Conservation (phyloP, 2,888 invertebrate genomes). For the Orthosia cruda region DNA sequence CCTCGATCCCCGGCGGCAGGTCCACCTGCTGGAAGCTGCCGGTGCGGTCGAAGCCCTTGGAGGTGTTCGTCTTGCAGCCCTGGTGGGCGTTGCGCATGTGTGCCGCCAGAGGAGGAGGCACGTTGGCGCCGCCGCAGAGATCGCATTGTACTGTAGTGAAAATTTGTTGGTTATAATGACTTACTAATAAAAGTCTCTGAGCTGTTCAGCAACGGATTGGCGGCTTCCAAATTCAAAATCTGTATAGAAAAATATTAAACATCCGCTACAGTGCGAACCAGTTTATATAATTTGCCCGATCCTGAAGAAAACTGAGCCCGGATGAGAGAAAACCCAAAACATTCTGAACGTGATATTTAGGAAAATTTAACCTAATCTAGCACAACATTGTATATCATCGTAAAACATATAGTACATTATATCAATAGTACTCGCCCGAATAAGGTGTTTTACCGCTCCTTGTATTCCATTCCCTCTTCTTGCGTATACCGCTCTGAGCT, state of each 20-base stretch:
- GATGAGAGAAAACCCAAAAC: no score
- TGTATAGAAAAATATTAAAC: no score
- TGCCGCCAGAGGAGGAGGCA: slow-evolving; percentile 96
- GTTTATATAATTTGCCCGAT: no score
- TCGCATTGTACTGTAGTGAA: slow-evolving; percentile 93
- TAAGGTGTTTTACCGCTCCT: slow-evolving; percentile 76
- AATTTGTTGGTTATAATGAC: no score
- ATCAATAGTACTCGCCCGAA: slow-evolving; percentile 72
- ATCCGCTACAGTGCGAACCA: no score
- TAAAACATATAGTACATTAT: background rate
- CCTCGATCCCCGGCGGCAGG: slow-evolving; percentile 71
- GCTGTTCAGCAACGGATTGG: no score
- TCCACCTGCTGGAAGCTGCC: slow-evolving; percentile 96
- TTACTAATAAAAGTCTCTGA: no score
- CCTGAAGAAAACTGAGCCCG: no score
- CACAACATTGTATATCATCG: no score
- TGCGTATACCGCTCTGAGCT: slow-evolving; percentile 73
- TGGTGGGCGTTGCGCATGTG: slow-evolving; percentile 98
- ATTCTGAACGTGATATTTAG: no score
- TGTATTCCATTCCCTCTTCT: slow-evolving; percentile 80
- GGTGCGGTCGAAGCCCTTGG: slow-evolving; percentile 98
- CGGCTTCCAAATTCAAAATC: no score
- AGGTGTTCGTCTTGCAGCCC: slow-evolving; percentile 97
- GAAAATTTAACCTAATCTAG: no score
- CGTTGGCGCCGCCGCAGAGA: slow-evolving; percentile 94